Conservation (phyloP, 2,888 invertebrate genomes). For the Microctonus brassicae region DNA sequence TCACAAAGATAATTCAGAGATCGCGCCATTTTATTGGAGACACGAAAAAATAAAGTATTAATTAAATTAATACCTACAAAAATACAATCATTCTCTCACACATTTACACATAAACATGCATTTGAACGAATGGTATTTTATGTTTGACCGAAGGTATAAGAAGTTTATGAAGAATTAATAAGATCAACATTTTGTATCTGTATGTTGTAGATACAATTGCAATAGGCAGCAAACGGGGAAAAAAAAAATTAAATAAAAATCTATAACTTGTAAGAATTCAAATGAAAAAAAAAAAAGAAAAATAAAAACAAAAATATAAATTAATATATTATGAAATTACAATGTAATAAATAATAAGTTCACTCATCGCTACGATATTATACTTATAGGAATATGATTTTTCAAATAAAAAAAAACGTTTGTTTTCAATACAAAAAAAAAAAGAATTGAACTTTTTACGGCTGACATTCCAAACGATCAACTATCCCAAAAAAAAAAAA, state of each 20-base stretch:
- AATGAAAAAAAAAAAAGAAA: slow-evolving; percentile 49
- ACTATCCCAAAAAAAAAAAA: background rate
- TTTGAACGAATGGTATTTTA: slow-evolving; percentile 12
- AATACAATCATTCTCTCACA: background rate
- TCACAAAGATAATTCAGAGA: slow-evolving; percentile 55
- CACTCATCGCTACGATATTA: slow-evolving; percentile 68
- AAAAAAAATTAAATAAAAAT: slow-evolving; percentile 42
- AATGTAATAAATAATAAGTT: slow-evolving; percentile 68
- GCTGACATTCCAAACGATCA: slow-evolving; percentile 38
- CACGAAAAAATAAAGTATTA: slow-evolving; percentile 9
- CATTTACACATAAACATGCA: background rate
- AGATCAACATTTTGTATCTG: slow-evolving; percentile 64
- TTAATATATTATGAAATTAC: slow-evolving; percentile 66
- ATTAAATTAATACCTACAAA: background rate
- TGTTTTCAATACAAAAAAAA: slow-evolving; percentile 62
- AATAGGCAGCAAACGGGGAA: slow-evolving; percentile 49
- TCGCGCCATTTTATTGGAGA: slow-evolving; percentile 48
- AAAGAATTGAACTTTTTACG: slow-evolving; percentile 13
- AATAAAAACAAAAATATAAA: no score
- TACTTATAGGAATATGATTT: slow-evolving; percentile 67
- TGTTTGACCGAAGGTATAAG: slow-evolving; percentile 11
- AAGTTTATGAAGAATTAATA: slow-evolving; percentile 28
- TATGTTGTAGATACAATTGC: slow-evolving; percentile 65
- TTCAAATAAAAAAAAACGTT: slow-evolving; percentile 64
- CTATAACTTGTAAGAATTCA: slow-evolving; percentile 62